phyloP scores from a whole-genome alignment of 2,797 vertebrate species.

The Mormyrus hasselquistii region DNA sequence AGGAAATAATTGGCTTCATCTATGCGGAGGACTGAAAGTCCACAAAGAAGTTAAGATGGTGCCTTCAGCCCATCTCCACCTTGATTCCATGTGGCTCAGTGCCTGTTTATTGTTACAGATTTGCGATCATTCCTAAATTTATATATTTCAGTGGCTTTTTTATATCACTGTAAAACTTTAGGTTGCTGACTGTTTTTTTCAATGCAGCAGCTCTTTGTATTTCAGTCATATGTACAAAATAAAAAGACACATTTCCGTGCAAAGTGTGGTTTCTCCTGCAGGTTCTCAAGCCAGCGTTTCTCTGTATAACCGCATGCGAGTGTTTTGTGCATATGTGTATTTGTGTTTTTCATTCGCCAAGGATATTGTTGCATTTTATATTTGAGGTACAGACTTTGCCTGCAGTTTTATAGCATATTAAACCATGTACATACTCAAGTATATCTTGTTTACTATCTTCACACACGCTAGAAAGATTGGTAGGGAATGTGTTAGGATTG shows the following conservation, averaged over 20 bases:
- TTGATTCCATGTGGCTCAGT: slow-evolving; percentile 52
- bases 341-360: slow-evolving; percentile 47
- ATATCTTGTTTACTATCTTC: neutral
- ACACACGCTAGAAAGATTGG: neutral
- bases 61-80: slow-evolving; percentile 56
- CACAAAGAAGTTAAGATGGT: slow-evolving; percentile 55
- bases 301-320: slow-evolving; percentile 38
- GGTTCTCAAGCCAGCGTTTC: slow-evolving; percentile 31
- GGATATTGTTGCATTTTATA: slow-evolving; percentile 62
- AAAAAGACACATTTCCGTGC: slow-evolving; percentile 19
- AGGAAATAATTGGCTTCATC: slow-evolving; percentile 44
- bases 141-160: slow-evolving; percentile 60
- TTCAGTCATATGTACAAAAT: slow-evolving; percentile 28
- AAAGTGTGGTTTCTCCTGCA: slow-evolving; percentile 27
- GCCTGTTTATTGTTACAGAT: slow-evolving; percentile 54
- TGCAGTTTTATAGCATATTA: slow-evolving; percentile 53
- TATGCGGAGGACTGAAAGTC: slow-evolving; percentile 42
- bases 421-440: slow-evolving; percentile 21
- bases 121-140: slow-evolving; percentile 57
- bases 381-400: slow-evolving; percentile 53
- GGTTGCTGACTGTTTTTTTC: slow-evolving; percentile 37
- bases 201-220: slow-evolving; percentile 46
- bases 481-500: neutral
- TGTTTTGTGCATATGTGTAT: slow-evolving; percentile 43
- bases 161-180: slow-evolving; percentile 41